Evolutionary conservation across 2,888 invertebrate species (phyloP).

Genomic region (Nipponacmea schrenckii): DNA sequence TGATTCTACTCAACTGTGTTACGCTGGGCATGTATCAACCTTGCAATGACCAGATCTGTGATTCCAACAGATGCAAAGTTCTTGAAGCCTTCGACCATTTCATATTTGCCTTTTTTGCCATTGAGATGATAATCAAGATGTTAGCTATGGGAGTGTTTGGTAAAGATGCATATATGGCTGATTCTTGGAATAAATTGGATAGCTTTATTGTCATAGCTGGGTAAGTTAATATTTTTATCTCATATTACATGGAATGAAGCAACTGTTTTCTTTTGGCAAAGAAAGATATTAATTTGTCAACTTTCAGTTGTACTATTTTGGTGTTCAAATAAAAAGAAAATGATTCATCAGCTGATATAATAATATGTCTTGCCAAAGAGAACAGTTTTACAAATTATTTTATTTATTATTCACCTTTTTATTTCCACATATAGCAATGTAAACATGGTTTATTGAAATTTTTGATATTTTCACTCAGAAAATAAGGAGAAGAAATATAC

Average conservation of each 20-base stretch:
- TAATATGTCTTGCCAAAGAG: too few relatives aligned
- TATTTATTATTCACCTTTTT: too few relatives aligned
- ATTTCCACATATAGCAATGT: too few relatives aligned
- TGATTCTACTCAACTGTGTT: constrained; percentile 96
- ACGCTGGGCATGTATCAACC: constrained; percentile 99
- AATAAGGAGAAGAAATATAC: too few relatives aligned
- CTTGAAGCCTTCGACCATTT: constrained; percentile 94
- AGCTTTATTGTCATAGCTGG: constrained; percentile 98
- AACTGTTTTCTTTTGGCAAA: too few relatives aligned
- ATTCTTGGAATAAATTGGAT: constrained; percentile 98
- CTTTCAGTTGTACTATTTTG: too few relatives aligned
- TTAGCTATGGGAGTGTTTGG: constrained; percentile 93
- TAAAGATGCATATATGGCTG: constrained; percentile 92
- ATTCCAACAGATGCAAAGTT: constrained; percentile 68
- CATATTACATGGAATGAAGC: constrained; percentile 1
- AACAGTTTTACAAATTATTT: too few relatives aligned
- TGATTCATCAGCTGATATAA: too few relatives aligned
- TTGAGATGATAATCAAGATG: constrained; percentile 99
- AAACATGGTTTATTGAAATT: too few relatives aligned
- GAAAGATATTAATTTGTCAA: too few relatives aligned
- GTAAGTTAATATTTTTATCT: constrained; percentile 71
- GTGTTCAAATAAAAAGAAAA: too few relatives aligned
- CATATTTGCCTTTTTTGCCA: constrained; percentile 96
- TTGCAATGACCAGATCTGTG: constrained; percentile 83
- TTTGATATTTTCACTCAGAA: too few relatives aligned